A percentile compares a stretch with the other conserved stretches of the same genome.
Evolutionary conservation across 2,113 vertebrate genomes (phyloP).

Genomic region (Rhinogobius similis): DNA sequence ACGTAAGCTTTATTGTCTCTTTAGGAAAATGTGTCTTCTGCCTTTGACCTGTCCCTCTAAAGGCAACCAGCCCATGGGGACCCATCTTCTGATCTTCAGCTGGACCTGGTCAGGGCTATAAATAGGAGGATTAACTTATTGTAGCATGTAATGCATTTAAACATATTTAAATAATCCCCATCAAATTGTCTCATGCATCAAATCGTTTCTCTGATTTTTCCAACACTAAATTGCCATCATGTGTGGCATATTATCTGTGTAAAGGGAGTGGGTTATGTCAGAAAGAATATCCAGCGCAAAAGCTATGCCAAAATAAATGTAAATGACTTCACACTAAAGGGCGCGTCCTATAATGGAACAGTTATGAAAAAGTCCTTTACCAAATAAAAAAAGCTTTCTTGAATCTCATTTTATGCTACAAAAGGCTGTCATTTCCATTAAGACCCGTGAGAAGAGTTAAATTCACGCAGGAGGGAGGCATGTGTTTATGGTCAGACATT

Average conservation of each 20-base stretch:
- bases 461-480: slow-evolving; percentile 27
- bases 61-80: no score
- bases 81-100: background rate
- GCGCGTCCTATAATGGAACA: background rate
- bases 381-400: background rate
- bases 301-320: background rate
- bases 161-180: no score
- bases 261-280: background rate
- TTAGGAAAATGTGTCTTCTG: background rate
- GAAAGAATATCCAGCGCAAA: background rate
- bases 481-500: slow-evolving; percentile 41
- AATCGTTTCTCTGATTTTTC: background rate
- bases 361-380: background rate
- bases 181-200: background rate
- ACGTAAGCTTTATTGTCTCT: no score
- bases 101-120: background rate
- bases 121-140: background rate
- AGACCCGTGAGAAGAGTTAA: slow-evolving; percentile 25
- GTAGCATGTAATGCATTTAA: background rate
- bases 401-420: background rate
- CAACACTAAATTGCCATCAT: no score
- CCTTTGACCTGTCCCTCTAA: background rate
- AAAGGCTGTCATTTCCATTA: slow-evolving; percentile 28
- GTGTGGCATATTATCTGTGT: background rate
- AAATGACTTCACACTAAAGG: background rate